Evolutionary conservation across 2,113 vertebrate genomes (phyloP).

Genomic region (Chinchilla lanigera): DNA sequence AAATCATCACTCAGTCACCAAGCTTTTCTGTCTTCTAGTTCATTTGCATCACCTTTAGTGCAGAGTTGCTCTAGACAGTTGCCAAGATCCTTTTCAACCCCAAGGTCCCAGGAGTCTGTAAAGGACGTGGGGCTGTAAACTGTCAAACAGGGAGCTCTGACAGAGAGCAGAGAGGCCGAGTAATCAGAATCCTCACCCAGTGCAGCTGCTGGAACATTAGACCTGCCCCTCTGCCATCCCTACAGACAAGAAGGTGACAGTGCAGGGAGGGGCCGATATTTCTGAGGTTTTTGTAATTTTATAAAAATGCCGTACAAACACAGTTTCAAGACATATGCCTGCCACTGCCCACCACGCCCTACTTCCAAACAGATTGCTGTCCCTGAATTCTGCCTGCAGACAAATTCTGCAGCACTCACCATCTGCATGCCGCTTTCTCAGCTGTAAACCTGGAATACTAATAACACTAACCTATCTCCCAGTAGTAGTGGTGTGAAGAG

Average conservation of each 20-base stretch:
- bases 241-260: neutral
- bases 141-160: neutral
- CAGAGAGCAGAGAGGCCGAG: neutral
- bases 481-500: neutral
- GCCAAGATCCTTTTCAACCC: conserved; percentile 5
- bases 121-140: neutral
- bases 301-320: neutral
- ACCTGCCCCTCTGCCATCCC: neutral
- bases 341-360: too few relatives aligned
- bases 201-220: neutral
- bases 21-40: neutral
- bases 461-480: neutral
- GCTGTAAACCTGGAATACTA: neutral
- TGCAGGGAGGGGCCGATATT: rapidly evolving
- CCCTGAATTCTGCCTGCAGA: neutral
- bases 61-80: neutral
- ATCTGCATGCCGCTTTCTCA: neutral
- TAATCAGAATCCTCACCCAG: neutral
- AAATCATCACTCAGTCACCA: neutral
- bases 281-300: neutral
- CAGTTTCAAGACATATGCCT: neutral
- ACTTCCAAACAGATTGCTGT: neutral
- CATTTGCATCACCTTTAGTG: neutral
- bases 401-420: neutral
- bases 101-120: neutral